Evolutionary conservation across 2,888 invertebrate species (phyloP), one percentile per base, ranked within the genome.

Genomic region (Pelosia muscerda): DNA sequence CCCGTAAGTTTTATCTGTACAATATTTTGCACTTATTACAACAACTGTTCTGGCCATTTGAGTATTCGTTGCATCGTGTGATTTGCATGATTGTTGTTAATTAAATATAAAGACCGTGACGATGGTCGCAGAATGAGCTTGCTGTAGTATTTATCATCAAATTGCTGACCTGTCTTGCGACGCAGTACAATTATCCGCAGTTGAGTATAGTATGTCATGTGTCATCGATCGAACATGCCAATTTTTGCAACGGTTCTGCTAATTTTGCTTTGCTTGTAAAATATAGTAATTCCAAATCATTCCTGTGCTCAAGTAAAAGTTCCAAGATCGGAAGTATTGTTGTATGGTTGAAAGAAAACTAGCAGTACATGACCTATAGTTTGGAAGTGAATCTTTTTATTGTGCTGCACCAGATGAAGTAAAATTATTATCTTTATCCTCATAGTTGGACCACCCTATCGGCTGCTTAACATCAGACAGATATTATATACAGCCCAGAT

Each of bases 11-110:
- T 79, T 76, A 55, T 72, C 65, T 69, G 69, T 72, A 61, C 69
- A 71, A 63, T 66, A 56, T 60, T 79, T 82, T 80, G 78, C 78
- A 73, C 76, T 79, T 81, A 76, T 77, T 77, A 77, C 72, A 65
- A 67, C 64, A 69, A 74, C 65, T 62, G 59, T 72, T 63, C 57
- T 66, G 28, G 63, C 77, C 75, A 74, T 73, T 78, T 76, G 74
- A 81, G 80, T 78, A 74, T 75, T 70, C 72, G 74, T 72, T 77
- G 70, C 76, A 67, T 75, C 78, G 76, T 83, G 81, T 85, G 85
- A 90, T 91, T 91, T 91, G 84, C 88, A 89, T 91, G 88, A 92
- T 91, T 88, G 87, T 86, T 78, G 82, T 81, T 88, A 87, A 91
- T 92, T 91, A 91, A 87, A 86, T 81, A 77, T 84, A 86, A 85